phyloP scores from a whole-genome alignment of 2,113 vertebrate genomes.

The Gorsachius goisagi region DNA sequence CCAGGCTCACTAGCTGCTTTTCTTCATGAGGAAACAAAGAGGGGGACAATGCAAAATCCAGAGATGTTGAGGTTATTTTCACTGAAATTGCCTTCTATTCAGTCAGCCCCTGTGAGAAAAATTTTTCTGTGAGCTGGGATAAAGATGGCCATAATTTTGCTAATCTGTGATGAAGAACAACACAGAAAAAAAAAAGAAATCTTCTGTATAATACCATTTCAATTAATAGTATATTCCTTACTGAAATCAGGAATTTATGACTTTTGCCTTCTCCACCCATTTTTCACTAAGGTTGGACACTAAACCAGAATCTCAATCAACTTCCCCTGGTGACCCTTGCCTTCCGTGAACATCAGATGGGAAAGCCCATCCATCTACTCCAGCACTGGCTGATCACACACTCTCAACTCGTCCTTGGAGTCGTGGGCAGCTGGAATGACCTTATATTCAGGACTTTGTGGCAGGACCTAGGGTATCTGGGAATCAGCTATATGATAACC shows the following conservation, averaged over 20 bases:
- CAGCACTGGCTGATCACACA: background rate
- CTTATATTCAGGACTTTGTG: background rate
- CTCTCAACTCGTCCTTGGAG: background rate
- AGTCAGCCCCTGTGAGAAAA: background rate
- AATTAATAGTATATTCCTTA: background rate
- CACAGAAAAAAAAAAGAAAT: background rate
- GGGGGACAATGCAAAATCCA: background rate
- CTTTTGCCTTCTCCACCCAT: background rate
- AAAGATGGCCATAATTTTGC: background rate
- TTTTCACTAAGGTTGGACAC: background rate
- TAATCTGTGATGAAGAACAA: background rate
- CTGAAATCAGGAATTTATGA: background rate
- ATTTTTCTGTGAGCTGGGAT: rapidly evolving
- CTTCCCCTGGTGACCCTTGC: background rate
- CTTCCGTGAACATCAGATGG: background rate
- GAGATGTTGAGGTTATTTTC: rapidly evolving
- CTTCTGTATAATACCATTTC: background rate
- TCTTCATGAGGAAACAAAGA: background rate
- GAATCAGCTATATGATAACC: background rate
- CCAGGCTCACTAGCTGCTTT: background rate
- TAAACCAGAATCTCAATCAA: background rate
- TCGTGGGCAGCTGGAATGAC: background rate
- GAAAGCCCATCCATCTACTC: background rate
- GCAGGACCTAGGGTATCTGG: background rate
- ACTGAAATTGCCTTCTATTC: background rate